Evolutionary conservation across 2,797 vertebrate species (phyloP).

Genomic region (Crocidura indochinensis): DNA sequence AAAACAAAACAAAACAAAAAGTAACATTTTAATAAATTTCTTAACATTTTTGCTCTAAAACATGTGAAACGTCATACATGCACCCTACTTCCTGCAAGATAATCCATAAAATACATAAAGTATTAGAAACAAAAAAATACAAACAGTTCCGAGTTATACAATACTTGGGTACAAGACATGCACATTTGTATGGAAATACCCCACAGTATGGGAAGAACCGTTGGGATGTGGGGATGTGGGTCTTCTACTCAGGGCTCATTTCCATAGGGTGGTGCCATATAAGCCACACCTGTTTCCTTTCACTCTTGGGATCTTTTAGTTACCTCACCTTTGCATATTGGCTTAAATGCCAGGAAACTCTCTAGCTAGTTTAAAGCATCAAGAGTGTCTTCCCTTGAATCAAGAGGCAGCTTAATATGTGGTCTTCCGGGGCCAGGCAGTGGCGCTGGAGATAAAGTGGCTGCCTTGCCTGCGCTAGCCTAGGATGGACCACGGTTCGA

Average conservation of each 20-base stretch:
- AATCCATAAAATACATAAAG: constrained; percentile 66
- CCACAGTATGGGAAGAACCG: neutral
- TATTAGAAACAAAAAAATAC: constrained; percentile 52
- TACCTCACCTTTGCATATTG: neutral
- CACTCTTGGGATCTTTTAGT: neutral
- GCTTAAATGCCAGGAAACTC: constrained; percentile 48
- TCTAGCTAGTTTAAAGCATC: constrained; percentile 6
- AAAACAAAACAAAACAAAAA: too few relatives aligned
- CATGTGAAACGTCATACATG: constrained; percentile 63
- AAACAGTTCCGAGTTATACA: constrained; percentile 2
- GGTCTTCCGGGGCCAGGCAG: too few relatives aligned
- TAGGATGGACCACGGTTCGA: too few relatives aligned
- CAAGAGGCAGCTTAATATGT: neutral
- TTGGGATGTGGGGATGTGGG: rapidly evolving
- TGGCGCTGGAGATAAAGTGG: too few relatives aligned
- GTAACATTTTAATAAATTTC: constrained; percentile 26
- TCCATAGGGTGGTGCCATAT: too few relatives aligned
- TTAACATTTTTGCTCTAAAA: constrained; percentile 44
- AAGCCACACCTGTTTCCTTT: neutral
- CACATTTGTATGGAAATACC: constrained; percentile 4
- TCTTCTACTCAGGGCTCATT: too few relatives aligned
- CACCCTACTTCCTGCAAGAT: constrained; percentile 58
- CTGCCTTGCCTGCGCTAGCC: too few relatives aligned
- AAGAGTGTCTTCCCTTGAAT: neutral
- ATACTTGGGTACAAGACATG: constrained; percentile 57